Base-by-base conservation (phyloP, 2,113 vertebrate genomes). In the Malurus alboscapulatus region DNA sequence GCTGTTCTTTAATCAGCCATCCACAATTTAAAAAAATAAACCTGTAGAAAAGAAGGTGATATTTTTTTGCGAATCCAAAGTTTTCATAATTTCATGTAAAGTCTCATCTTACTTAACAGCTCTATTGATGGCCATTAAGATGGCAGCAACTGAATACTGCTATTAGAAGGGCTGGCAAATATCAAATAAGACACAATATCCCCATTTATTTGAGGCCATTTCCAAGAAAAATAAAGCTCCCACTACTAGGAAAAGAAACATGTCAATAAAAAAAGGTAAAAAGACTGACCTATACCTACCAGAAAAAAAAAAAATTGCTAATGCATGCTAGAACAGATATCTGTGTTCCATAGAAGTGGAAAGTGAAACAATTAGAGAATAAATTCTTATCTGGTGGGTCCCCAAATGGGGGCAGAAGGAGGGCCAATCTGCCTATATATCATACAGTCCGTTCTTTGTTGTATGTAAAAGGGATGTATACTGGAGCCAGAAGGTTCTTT, bases 31-130 rank as follows among this genome's bases (percentile, higher is more conserved):
- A 59, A 80, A 59, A 15, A 47, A 32, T 14, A 65, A 76, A 57
- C 5, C 9, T n/a, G 6, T 57, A 51, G 63, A 38, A 81, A 87
- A 53, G 12, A 50, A 9, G 7, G 22, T 19, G 9, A 16, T 51
- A 9, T 40, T 61, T 51, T 71, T 79, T 88, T 77, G 61, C 74
- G 29, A 77, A 86, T 84, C 22, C 11, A 32, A 86, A 82, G 7
- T 61, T 95, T 91, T 75, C n/a, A 19, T 93, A 73, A 72, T 27
- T 69, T 66, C 15, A 11, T 47, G 11, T 80, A 86, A 80, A 84
- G 10, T 34, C 24, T 80, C 84, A 74, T 71, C 79, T 83, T 90
- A 44, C 12, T 82, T 93, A 86, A 80, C 12, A 27, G 9, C 17
- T 76, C 61, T 81, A 27, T 36, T 48, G 30, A 59, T 63, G 29